A percentile compares a stretch with the other conserved stretches of the same genome.
Conservation (phyloP, 2,797 vertebrate species). For the Manis crassicaudata region DNA sequence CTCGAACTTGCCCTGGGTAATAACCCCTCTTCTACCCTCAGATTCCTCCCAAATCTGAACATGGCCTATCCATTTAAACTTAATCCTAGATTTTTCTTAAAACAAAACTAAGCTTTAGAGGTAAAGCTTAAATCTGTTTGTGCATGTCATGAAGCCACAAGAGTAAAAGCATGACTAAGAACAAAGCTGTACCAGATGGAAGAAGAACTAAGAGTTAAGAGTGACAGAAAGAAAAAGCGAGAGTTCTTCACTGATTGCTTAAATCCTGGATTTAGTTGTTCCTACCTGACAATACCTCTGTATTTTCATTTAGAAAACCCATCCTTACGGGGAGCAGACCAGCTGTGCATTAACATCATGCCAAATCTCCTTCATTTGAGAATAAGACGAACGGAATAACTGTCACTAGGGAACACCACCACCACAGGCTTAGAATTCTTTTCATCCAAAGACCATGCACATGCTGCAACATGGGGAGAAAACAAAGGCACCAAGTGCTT, state of each 20-base stretch:
- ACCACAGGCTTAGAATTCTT: not conserved
- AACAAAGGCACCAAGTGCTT: not conserved
- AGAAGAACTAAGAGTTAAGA: not conserved
- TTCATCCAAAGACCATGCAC: not conserved
- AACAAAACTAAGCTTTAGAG: not conserved
- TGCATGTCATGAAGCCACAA: not conserved
- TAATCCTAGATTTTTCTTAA: not conserved
- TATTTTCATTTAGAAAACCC: not conserved
- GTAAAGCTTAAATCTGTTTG: not conserved
- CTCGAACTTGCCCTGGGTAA: not conserved
- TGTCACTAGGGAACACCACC: not conserved
- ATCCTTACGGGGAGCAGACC: not conserved
- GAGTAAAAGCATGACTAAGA: not conserved
- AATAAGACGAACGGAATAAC: not conserved
- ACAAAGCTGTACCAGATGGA: not conserved
- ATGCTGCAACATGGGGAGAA: not conserved
- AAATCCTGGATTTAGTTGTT: not conserved
- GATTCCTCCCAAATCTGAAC: conserved; percentile 3
- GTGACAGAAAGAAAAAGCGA: not conserved
- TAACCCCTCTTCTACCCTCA: not conserved
- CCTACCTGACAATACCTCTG: not conserved
- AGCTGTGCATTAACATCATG: not conserved
- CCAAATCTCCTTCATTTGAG: not conserved
- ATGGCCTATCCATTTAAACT: not conserved
- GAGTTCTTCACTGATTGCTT: not conserved